Percentiles rank a stretch among this genome's conserved stretches.
These are phyloP conservation scores for Parauchenoglanis ngamensis DNA, from an alignment of 2,797 vertebrate genomes.

Conservation along the genomic window DNA sequence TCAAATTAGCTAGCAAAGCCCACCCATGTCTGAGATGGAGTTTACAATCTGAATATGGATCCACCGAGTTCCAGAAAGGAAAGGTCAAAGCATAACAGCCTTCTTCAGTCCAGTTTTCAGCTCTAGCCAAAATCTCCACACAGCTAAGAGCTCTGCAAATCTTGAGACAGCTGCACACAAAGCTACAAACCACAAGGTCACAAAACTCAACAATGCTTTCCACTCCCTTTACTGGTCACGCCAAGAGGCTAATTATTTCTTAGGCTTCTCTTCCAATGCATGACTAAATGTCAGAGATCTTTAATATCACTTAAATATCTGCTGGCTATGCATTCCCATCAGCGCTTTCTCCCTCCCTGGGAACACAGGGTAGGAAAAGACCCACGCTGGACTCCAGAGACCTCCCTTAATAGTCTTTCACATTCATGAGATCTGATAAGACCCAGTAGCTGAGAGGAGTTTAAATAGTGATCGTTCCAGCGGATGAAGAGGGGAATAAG, in stretches of 20 bases:
- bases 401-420: conserved; percentile 69
- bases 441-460: conserved; percentile 65
- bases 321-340: conserved; percentile 71
- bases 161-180: conserved; percentile 25
- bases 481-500: conserved; percentile 58
- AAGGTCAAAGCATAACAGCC: not conserved
- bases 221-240: conserved; percentile 68
- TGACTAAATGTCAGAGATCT: conserved; percentile 67
- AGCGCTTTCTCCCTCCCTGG: conserved; percentile 66
- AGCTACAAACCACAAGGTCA: conserved; percentile 71
- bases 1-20: not conserved
- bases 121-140: not conserved
- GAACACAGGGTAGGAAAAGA: conserved; percentile 66
- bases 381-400: conserved; percentile 58
- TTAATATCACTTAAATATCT: conserved; percentile 62
- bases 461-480: conserved; percentile 70
- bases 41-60: not conserved
- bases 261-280: conserved; percentile 56
- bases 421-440: conserved; percentile 67
- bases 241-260: conserved; percentile 44
- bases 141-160: not conserved
- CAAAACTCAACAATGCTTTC: conserved; percentile 52
- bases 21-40: not conserved
- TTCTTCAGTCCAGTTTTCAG: not conserved
- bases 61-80: not conserved